These are phyloP conservation scores for Philaethria dido DNA, from an alignment of 2,888 invertebrate genomes.

Conservation along the genomic window DNA sequence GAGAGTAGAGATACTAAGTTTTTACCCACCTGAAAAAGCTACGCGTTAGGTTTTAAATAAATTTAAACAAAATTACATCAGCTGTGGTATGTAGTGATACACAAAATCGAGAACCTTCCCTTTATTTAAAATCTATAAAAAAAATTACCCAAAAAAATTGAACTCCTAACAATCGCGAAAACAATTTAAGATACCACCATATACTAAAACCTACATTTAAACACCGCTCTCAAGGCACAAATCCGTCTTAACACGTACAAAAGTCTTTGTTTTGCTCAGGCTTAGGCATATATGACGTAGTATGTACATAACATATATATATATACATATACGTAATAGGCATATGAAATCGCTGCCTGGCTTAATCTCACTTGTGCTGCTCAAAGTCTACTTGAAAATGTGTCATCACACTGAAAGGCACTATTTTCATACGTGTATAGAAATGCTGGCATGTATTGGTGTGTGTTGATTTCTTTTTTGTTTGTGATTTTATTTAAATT, in stretches of 20 bases:
- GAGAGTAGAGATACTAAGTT: too few relatives aligned
- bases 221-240: constrained; percentile 11
- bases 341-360: constrained; percentile 46
- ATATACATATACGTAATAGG: constrained; percentile 15
- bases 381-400: constrained; percentile 65
- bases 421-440: constrained; percentile 68
- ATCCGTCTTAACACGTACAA: constrained; percentile 17
- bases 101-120: too few relatives aligned
- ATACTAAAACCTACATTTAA: neutral
- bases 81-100: too few relatives aligned
- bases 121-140: neutral
- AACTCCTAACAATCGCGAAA: neutral
- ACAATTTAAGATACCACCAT: too few relatives aligned
- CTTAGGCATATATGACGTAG: neutral
- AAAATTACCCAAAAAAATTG: neutral
- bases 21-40: too few relatives aligned
- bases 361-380: constrained; percentile 66
- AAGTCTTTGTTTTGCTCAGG: constrained; percentile 14
- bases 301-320: neutral
- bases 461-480: neutral
- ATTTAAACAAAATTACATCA: too few relatives aligned
- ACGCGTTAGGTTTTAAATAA: too few relatives aligned
- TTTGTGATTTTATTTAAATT: neutral
- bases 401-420: constrained; percentile 72
- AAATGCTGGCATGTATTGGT: constrained; percentile 41